phyloP scores from a whole-genome alignment of 2,113 vertebrate genomes.

The Alexandromys fortis region DNA sequence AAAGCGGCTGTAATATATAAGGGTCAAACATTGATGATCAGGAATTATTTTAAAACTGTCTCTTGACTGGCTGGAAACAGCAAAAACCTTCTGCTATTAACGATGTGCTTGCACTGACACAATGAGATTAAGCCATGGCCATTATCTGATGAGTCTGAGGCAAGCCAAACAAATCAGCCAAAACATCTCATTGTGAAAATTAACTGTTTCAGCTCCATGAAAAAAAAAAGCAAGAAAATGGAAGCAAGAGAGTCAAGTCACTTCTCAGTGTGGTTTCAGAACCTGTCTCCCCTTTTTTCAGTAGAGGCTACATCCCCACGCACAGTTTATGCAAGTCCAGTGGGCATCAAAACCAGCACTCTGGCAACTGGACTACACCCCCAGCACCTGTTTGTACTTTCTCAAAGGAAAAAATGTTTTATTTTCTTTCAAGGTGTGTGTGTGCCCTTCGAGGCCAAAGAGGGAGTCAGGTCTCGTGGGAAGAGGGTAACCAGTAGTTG shows the following conservation, averaged over 20 bases:
- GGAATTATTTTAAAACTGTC: constrained; percentile 20
- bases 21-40: background rate
- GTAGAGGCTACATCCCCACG: background rate
- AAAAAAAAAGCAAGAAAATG: constrained; percentile 35
- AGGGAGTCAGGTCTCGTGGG: background rate
- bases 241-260: background rate
- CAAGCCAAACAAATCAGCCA: constrained; percentile 49
- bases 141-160: constrained; percentile 66
- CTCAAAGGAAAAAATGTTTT: background rate
- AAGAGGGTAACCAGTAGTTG: background rate
- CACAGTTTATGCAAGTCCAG: background rate
- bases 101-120: constrained; percentile 33
- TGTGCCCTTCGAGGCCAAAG: background rate
- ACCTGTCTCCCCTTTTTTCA: background rate
- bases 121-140: constrained; percentile 27
- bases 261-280: background rate
- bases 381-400: background rate
- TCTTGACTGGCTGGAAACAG: constrained; percentile 20
- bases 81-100: constrained; percentile 40
- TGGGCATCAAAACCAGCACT: background rate
- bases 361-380: background rate
- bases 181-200: constrained; percentile 51
- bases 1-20: background rate
- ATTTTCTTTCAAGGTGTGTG: background rate
- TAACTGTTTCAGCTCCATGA: background rate